Evolutionary conservation across 2,797 vertebrate species (phyloP).

Genomic region (Chlorospingus flavigularis): DNA sequence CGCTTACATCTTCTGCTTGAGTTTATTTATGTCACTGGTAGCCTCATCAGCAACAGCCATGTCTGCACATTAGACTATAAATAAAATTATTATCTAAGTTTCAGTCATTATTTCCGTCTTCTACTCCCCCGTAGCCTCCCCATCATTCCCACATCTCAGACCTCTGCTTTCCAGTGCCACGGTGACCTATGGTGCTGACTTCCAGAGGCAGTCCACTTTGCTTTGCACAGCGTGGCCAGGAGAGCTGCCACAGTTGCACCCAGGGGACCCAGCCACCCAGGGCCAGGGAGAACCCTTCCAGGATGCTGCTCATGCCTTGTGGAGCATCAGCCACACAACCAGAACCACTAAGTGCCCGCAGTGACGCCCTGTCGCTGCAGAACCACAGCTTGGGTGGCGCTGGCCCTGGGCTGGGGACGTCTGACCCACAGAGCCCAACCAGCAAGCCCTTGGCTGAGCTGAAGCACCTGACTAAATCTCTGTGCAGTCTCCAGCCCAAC

Average conservation of each 20-base stretch:
- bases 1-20: slow-evolving; percentile 73
- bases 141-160: not conserved
- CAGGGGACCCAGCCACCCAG: not conserved
- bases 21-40: slow-evolving; percentile 77
- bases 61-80: slow-evolving; percentile 67
- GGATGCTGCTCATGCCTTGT: not conserved
- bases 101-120: not conserved
- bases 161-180: not conserved
- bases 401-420: not conserved
- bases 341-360: not conserved
- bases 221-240: fast-evolving
- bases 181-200: not conserved
- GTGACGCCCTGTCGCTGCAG: fast-evolving
- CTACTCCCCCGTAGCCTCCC: not conserved
- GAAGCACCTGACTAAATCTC: not conserved
- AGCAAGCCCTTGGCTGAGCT: not conserved
- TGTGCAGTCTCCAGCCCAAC: not conserved
- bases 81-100: slow-evolving; percentile 72
- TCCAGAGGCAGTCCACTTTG: not conserved
- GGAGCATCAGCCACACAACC: not conserved
- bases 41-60: slow-evolving; percentile 62
- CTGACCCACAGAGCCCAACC: not conserved
- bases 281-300: not conserved
- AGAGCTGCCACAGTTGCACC: not conserved
- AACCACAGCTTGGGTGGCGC: not conserved